A percentile compares a stretch with the other conserved stretches of the same genome.
These are phyloP conservation scores for Phrixothrix hirtus DNA, from an alignment of 2,888 invertebrate genomes.

Conservation along the genomic window DNA sequence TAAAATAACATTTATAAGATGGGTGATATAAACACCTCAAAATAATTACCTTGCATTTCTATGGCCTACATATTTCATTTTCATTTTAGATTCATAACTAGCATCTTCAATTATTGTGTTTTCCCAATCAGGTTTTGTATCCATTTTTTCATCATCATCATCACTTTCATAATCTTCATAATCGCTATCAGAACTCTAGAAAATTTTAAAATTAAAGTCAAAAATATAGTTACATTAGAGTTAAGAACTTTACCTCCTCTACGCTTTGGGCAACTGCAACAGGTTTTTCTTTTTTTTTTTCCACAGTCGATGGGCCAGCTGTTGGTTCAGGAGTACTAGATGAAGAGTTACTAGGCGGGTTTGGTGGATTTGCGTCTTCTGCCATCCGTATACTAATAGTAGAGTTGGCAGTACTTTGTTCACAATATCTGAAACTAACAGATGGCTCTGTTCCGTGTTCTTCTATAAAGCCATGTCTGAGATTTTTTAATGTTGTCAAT, in stretches of 20 bases:
- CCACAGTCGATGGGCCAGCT: slow-evolving; percentile 41
- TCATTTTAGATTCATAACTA: slow-evolving; percentile 59
- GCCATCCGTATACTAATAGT: slow-evolving; percentile 61
- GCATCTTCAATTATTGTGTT: slow-evolving; percentile 34
- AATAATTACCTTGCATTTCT: slow-evolving; percentile 69
- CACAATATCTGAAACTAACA: slow-evolving; percentile 63
- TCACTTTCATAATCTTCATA: slow-evolving; percentile 49
- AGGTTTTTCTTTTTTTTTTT: slow-evolving; percentile 19
- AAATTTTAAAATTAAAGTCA: background rate
- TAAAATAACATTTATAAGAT: too few species aligned
- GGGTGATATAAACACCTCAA: background rate
- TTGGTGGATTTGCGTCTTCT: too few species aligned
- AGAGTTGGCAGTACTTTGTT: slow-evolving; percentile 66
- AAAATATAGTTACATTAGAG: background rate
- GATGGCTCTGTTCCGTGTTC: slow-evolving; percentile 62
- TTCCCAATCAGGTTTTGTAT: slow-evolving; percentile 30
- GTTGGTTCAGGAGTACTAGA: too few species aligned
- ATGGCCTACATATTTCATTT: slow-evolving; percentile 75
- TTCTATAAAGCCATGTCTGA: slow-evolving; percentile 63
- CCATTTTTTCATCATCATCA: slow-evolving; percentile 32
- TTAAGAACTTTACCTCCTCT: slow-evolving; percentile 27
- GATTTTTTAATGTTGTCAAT: slow-evolving; percentile 50
- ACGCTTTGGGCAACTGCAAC: slow-evolving; percentile 31
- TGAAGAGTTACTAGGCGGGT: too few species aligned
- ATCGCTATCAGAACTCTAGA: slow-evolving; percentile 44